Base-by-base conservation (phyloP, 2,113 vertebrate species). In the Labeo catla region DNA sequence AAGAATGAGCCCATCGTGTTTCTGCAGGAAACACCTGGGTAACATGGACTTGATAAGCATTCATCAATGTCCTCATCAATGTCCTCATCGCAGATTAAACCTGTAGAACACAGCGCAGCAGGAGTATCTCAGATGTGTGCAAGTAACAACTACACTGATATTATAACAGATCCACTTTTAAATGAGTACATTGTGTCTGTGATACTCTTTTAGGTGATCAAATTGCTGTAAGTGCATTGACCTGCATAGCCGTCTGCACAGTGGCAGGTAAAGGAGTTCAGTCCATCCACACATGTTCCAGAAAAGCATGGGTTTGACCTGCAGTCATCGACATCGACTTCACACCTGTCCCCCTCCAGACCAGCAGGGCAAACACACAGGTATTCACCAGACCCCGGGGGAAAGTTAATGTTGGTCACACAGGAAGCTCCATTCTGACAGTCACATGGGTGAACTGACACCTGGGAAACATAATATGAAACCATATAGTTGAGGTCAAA, bases 31-130 rank as follows among this genome's bases (percentile, higher is more conserved):
- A 92, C 94, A 61, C 93, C 94, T 10, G 95, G 86, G 80, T 95
- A 96, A 87, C 97, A 98, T 4, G 96, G 95, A 61, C 21, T 89
- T 13, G 94, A 95, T 63, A 87, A 65, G 88, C 97, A 98, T 90
- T 98, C 97, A 19, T 98, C 95, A 13, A 95, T 21, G 73, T 98
- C 98, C 63, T 98, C 97, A 19, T 98, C 95, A 13, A 95, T 21
- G 73, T 98, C 98, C 63, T 96, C 95, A 92, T 96, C 93, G 80
- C 97, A 99, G 0, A 94, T 95, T 72, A 80, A 89, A 76, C 97
- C 97, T 99, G 89, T 81, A 47, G 86, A 84, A 90, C 28, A 89
- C 8, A 70, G 4, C 6, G 70, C n/a, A n/a, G 59, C 36, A 72
- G 1, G 2, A 28, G 23, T 4, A 9, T 39, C 49, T 34, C 47